Evolutionary conservation across 2,113 vertebrate genomes (phyloP).

Genomic region (Ceuthmochares aereus): DNA sequence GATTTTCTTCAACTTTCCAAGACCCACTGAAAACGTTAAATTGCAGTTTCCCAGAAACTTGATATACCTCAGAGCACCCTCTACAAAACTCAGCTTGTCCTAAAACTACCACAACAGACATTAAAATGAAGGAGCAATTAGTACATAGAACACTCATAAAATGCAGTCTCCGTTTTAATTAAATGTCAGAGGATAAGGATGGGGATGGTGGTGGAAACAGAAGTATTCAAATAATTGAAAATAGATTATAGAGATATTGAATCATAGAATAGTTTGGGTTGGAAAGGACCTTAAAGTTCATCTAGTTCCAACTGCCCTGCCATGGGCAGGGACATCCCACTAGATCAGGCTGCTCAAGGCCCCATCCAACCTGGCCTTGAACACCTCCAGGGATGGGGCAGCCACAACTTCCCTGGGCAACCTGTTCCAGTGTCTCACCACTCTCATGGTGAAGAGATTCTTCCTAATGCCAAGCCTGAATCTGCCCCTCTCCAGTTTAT

Average conservation of each 20-base stretch:
- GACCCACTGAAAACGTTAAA: background rate
- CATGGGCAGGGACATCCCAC: too few relatives aligned
- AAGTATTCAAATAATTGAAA: background rate
- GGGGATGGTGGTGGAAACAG: background rate
- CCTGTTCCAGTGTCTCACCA: too few relatives aligned
- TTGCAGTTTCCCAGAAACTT: background rate
- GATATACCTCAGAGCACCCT: background rate
- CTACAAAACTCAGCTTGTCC: background rate
- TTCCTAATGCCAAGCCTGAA: too few relatives aligned
- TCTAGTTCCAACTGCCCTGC: too few relatives aligned
- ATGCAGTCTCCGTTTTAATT: background rate
- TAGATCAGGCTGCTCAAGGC: too few relatives aligned
- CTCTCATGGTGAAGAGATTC: too few relatives aligned
- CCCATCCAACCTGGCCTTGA: too few relatives aligned
- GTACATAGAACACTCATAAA: background rate
- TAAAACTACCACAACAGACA: background rate
- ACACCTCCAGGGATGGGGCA: too few relatives aligned
- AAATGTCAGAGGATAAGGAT: background rate
- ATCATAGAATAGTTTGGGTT: too few relatives aligned
- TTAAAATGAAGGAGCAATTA: constrained; percentile 8
- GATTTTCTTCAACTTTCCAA: background rate
- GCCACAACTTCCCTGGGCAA: too few relatives aligned
- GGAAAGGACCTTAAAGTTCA: too few relatives aligned
- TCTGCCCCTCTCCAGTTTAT: too few relatives aligned
- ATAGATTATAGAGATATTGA: background rate